phyloP scores from a whole-genome alignment of 2,113 vertebrate species.

The Girardinichthys multiradiatus region DNA sequence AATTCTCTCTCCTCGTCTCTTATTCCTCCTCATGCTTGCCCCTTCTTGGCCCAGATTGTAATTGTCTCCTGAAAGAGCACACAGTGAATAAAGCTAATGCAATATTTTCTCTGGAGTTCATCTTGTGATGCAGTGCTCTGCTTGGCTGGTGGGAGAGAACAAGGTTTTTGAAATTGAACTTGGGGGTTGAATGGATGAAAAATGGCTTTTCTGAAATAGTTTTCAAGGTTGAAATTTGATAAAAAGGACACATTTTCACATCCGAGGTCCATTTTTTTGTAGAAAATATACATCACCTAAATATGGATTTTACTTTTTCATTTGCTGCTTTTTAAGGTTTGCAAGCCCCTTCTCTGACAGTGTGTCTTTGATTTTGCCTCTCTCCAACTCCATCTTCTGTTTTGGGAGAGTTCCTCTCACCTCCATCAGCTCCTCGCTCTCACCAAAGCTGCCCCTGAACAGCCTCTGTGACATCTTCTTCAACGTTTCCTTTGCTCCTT shows the following conservation, averaged over 20 bases:
- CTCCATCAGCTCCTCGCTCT: slow-evolving; percentile 30
- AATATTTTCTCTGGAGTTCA: slow-evolving; percentile 64
- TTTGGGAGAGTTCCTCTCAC: slow-evolving; percentile 26
- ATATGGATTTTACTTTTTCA: slow-evolving; percentile 21
- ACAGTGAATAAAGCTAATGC: slow-evolving; percentile 71
- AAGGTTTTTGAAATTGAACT: slow-evolving; percentile 65
- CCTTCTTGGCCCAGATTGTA: slow-evolving; percentile 62
- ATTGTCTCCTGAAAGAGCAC: slow-evolving; percentile 64
- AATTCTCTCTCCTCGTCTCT: slow-evolving; percentile 31
- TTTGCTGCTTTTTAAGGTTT: slow-evolving; percentile 8
- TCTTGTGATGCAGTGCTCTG: slow-evolving; percentile 53
- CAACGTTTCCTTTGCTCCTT: slow-evolving; percentile 32
- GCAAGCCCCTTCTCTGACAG: slow-evolving; percentile 1
- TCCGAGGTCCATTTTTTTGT: slow-evolving; percentile 44
- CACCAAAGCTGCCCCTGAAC: slow-evolving; percentile 24
- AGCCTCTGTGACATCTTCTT: slow-evolving; percentile 43
- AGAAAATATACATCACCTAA: slow-evolving; percentile 33
- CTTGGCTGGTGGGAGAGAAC: slow-evolving; percentile 43
- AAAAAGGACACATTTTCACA: slow-evolving; percentile 59
- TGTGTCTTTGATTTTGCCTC: neutral
- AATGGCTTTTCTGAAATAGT: slow-evolving; percentile 64
- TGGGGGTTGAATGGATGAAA: slow-evolving; percentile 58
- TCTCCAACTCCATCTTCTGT: slow-evolving; percentile 1
- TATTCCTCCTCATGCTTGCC: slow-evolving; percentile 41
- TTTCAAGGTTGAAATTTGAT: slow-evolving; percentile 66